These are phyloP conservation scores for Sebastes minor DNA, from an alignment of 2,797 vertebrate species.

Conservation along the genomic window DNA sequence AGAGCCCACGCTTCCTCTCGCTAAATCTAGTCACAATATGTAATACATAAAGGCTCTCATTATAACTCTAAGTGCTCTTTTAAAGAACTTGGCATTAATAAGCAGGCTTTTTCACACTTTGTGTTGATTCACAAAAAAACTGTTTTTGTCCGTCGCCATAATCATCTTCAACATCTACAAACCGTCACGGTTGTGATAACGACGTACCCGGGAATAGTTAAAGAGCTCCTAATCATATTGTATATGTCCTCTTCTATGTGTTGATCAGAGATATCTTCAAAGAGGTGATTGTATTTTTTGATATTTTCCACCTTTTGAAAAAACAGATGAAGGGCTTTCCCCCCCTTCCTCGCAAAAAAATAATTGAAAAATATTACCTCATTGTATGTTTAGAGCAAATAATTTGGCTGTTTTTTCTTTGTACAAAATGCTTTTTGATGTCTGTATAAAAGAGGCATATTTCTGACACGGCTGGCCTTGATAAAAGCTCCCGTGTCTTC, in stretches of 20 bases:
- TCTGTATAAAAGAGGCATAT: constrained; percentile 50
- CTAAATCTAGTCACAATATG: constrained; percentile 93
- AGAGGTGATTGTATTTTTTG: constrained; percentile 54
- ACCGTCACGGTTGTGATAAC: constrained; percentile 47
- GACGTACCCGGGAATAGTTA: constrained; percentile 50
- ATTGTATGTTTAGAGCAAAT: constrained; percentile 59
- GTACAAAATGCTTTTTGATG: constrained; percentile 58
- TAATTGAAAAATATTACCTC: constrained; percentile 59
- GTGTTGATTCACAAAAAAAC: constrained; percentile 67
- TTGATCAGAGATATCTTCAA: constrained; percentile 71
- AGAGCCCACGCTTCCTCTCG: constrained; percentile 88
- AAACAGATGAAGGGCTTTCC: constrained; percentile 52
- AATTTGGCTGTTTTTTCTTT: constrained; percentile 52
- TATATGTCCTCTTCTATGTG: constrained; percentile 38
- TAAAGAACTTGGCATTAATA: constrained; percentile 90
- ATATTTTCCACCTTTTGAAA: constrained; percentile 50
- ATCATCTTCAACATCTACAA: constrained; percentile 58
- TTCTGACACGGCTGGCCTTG: constrained; percentile 47
- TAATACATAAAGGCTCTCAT: constrained; percentile 95
- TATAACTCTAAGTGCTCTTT: constrained; percentile 92
- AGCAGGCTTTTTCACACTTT: constrained; percentile 70
- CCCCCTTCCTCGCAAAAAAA: neutral
- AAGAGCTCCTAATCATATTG: constrained; percentile 54
- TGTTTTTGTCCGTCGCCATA: constrained; percentile 42
- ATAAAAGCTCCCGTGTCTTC: constrained; percentile 73